Evolutionary conservation across 2,113 vertebrate genomes (phyloP).

Genomic region (Ptilorrhoa leucosticta): DNA sequence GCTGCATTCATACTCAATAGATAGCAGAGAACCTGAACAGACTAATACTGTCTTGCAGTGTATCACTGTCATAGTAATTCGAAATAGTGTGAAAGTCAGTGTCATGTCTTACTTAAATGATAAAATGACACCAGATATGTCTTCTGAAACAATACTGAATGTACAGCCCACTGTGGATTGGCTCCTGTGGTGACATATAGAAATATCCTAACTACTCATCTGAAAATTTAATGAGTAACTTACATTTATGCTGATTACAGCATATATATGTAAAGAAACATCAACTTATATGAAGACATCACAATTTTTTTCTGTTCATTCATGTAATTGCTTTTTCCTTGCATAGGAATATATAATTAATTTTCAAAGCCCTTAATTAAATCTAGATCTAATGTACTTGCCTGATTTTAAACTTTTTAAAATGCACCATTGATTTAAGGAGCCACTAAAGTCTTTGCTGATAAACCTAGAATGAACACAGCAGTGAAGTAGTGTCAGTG

Average conservation of each 20-base stretch:
- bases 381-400: neutral
- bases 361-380: neutral
- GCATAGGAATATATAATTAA: neutral
- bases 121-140: neutral
- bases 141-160: neutral
- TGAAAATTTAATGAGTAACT: neutral
- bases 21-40: neutral
- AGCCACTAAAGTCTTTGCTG: neutral
- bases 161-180: neutral
- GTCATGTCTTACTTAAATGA: neutral
- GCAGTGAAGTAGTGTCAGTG: neutral
- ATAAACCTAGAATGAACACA: neutral
- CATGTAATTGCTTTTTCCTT: neutral
- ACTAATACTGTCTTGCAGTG: neutral
- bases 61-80: neutral
- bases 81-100: neutral
- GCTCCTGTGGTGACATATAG: neutral
- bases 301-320: neutral
- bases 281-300: neutral
- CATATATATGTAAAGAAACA: neutral
- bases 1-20: neutral
- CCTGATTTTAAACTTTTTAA: neutral
- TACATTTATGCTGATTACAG: neutral
- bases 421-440: neutral
- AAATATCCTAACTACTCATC: neutral